Evolutionary conservation across 2,888 invertebrate species (phyloP).

Genomic region (Diaphora mendica): DNA sequence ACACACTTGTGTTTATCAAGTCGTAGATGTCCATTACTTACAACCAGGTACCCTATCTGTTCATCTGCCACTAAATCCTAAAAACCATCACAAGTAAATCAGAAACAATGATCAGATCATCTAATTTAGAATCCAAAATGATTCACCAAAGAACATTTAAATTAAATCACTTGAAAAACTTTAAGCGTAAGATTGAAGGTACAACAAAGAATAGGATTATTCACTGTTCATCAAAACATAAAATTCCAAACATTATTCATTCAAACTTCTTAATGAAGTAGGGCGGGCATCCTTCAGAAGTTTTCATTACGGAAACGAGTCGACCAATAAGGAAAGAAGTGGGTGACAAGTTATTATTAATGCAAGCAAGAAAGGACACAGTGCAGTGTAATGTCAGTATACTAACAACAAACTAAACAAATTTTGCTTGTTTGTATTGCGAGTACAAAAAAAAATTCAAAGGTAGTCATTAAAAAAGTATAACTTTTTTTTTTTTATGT

Average conservation of each 20-base stretch:
- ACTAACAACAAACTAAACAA: not conserved
- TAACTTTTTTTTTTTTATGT: no score
- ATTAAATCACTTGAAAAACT: slow-evolving; percentile 42
- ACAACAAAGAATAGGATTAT: slow-evolving; percentile 46
- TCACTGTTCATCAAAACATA: slow-evolving; percentile 47
- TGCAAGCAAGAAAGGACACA: slow-evolving; percentile 35
- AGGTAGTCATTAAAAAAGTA: no score
- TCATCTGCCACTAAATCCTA: not conserved
- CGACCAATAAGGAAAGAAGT: slow-evolving; percentile 50
- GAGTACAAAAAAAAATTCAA: no score
- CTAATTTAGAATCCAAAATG: slow-evolving; percentile 21
- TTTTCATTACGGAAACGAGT: slow-evolving; percentile 53
- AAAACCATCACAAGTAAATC: not conserved
- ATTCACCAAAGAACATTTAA: slow-evolving; percentile 30
- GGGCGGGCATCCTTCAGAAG: slow-evolving; percentile 43
- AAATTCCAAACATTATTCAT: slow-evolving; percentile 54
- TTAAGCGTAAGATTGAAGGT: slow-evolving; percentile 21
- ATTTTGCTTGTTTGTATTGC: no score
- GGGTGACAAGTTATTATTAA: slow-evolving; percentile 55
- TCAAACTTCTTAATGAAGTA: slow-evolving; percentile 48
- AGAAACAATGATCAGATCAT: slow-evolving; percentile 12
- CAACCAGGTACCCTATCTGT: not conserved
- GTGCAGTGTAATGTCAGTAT: slow-evolving; percentile 27
- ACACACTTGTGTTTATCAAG: not conserved
- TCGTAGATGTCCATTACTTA: not conserved